Conservation (phyloP, 1,140 invertebrate species). For the Apis dorsata region DNA sequence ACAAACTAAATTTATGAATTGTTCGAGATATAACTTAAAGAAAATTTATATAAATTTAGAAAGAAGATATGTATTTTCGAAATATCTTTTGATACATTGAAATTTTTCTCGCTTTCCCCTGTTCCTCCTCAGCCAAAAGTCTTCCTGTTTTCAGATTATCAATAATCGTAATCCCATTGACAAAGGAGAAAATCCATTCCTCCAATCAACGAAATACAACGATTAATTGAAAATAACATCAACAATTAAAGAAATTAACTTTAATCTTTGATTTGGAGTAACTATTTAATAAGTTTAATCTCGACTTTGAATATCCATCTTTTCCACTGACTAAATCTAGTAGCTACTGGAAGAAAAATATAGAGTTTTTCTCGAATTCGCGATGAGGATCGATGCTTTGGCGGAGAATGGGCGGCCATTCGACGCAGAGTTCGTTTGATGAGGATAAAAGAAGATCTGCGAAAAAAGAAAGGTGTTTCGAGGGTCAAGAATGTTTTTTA, state of each 20-base stretch:
- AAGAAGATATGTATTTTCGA: too few relatives aligned
- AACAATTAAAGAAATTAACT: neutral
- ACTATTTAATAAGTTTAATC: too few relatives aligned
- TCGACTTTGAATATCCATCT: neutral
- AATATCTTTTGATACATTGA: neutral
- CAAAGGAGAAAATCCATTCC: constrained; percentile 46
- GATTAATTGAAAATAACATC: neutral
- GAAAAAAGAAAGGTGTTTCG: constrained; percentile 24
- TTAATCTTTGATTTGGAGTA: too few relatives aligned
- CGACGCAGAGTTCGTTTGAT: constrained; percentile 39
- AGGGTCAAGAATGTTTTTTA: constrained; percentile 49
- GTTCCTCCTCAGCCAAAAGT: neutral
- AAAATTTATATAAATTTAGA: too few relatives aligned
- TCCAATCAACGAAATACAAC: neutral
- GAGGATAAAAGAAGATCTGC: constrained; percentile 10
- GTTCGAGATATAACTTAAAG: too few relatives aligned
- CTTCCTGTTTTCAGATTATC: constrained; percentile 4
- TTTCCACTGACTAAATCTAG: neutral
- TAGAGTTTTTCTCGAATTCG: constrained; percentile 48
- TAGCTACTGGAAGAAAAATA: constrained; percentile 17
- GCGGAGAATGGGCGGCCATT: constrained; percentile 48
- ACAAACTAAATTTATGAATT: too few relatives aligned
- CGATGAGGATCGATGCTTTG: constrained; percentile 33
- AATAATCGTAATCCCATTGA: constrained; percentile 67
- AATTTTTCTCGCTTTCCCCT: neutral